Percentiles rank a stretch among this genome's conserved stretches.
These are phyloP conservation scores for Cephus spinipes DNA, from an alignment of 2,888 invertebrate genomes.

Conservation along the genomic window DNA sequence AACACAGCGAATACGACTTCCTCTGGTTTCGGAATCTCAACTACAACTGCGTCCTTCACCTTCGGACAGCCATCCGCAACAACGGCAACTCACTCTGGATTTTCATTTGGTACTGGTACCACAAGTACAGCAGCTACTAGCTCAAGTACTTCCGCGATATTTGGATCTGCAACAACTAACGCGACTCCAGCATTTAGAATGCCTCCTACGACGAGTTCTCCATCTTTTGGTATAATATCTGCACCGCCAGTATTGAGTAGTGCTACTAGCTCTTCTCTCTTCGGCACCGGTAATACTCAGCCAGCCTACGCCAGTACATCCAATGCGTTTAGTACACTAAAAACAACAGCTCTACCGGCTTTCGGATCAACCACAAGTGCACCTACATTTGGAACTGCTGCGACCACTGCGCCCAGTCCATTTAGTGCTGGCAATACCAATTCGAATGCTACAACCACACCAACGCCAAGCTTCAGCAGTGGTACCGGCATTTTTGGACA, in stretches of 20 bases:
- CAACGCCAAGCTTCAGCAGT: constrained; percentile 13
- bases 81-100: constrained; percentile 17
- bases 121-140: background rate
- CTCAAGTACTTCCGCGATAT: constrained; percentile 6
- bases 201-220: constrained; percentile 26
- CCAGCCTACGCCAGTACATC: constrained; percentile 11
- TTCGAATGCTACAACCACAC: constrained; percentile 14
- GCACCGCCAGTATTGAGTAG: constrained; percentile 33
- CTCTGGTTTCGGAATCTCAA: background rate
- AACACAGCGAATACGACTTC: background rate
- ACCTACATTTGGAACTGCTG: constrained; percentile 18
- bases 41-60: constrained; percentile 14
- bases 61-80: constrained; percentile 17
- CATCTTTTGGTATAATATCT: constrained; percentile 24
- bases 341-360: constrained; percentile 23
- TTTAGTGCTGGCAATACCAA: constrained; percentile 20
- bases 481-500: constrained; percentile 27
- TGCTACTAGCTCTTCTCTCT: constrained; percentile 13
- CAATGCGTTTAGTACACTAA: constrained; percentile 37
- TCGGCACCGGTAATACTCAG: constrained; percentile 15
- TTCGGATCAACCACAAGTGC: constrained; percentile 33
- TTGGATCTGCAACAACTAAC: constrained; percentile 5
- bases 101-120: constrained; percentile 24
- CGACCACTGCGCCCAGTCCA: constrained; percentile 18
- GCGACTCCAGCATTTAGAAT: constrained; percentile 34